Percentiles rank a stretch among this genome's conserved stretches.
Evolutionary conservation across 2,888 invertebrate genomes (phyloP).

Genomic region (Melieria picta): DNA sequence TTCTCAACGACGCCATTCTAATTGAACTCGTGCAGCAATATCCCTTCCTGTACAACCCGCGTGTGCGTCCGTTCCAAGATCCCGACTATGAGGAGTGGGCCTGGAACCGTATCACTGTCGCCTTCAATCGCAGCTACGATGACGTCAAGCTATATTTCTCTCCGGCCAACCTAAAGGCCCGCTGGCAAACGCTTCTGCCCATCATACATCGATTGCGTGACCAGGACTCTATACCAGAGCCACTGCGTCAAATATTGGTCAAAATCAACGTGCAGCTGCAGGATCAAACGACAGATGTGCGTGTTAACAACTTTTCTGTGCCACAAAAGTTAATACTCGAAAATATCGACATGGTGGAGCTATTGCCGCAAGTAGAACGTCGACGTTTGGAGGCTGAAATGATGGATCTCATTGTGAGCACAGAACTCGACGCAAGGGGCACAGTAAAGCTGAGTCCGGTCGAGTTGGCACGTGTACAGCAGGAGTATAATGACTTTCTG

Average conservation of each 20-base stretch:
- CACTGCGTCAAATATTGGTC: constrained; percentile 42
- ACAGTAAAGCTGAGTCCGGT: constrained; percentile 15
- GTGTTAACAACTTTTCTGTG: constrained; percentile 6
- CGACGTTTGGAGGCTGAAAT: constrained; percentile 52
- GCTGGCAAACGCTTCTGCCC: constrained; percentile 50
- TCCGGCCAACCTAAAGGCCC: constrained; percentile 44
- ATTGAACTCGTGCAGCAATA: constrained; percentile 44
- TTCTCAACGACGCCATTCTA: constrained; percentile 46
- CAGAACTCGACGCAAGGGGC: constrained; percentile 43
- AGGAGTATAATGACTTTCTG: constrained; percentile 47
- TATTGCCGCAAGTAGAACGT: constrained; percentile 40
- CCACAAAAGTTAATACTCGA: constrained; percentile 40
- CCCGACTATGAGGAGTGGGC: constrained; percentile 44
- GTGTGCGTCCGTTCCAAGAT: constrained; percentile 41
- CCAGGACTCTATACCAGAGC: constrained; percentile 43
- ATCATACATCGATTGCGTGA: constrained; percentile 44
- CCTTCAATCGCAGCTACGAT: constrained; percentile 42
- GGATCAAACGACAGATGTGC: constrained; percentile 26
- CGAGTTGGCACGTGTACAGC: constrained; percentile 27
- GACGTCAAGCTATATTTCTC: constrained; percentile 41
- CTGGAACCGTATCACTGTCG: constrained; percentile 42
- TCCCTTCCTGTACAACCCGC: constrained; percentile 44
- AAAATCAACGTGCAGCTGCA: constrained; percentile 41
- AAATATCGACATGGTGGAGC: constrained; percentile 42
- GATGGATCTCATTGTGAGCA: constrained; percentile 46